Conservation (phyloP, 2,888 invertebrate species). For the Labia minor region DNA sequence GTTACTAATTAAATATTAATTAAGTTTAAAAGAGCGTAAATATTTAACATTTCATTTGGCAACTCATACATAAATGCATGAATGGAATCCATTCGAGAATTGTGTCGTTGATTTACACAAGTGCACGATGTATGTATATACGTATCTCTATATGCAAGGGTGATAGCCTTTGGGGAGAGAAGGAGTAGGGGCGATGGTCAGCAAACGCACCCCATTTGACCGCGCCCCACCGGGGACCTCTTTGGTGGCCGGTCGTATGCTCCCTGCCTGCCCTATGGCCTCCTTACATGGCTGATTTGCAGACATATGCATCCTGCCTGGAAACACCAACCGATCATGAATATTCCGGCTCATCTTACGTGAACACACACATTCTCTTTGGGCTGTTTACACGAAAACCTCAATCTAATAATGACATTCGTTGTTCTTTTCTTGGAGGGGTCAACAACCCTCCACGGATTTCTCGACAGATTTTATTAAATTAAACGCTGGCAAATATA, state of each 20-base stretch:
- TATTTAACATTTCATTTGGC: constrained; percentile 8
- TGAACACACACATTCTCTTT: not conserved
- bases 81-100: not conserved
- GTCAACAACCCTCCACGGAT: not conserved
- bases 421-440: not conserved
- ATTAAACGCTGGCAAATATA: not conserved
- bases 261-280: not conserved
- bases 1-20: not conserved
- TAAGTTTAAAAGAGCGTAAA: constrained; percentile 4
- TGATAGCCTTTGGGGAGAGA: not conserved
- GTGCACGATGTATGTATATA: not conserved
- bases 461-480: not conserved
- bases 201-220: not conserved
- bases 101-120: not conserved
- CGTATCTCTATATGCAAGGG: too few species aligned
- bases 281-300: constrained; percentile 4
- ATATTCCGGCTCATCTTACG: not conserved
- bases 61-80: constrained; percentile 1
- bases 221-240: not conserved
- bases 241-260: not conserved
- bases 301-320: not conserved
- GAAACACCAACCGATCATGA: not conserved
- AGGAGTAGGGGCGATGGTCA: not conserved
- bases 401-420: not conserved
- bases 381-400: not conserved